phyloP scores from a whole-genome alignment of 2,797 vertebrate genomes.

The Florisuga fusca region DNA sequence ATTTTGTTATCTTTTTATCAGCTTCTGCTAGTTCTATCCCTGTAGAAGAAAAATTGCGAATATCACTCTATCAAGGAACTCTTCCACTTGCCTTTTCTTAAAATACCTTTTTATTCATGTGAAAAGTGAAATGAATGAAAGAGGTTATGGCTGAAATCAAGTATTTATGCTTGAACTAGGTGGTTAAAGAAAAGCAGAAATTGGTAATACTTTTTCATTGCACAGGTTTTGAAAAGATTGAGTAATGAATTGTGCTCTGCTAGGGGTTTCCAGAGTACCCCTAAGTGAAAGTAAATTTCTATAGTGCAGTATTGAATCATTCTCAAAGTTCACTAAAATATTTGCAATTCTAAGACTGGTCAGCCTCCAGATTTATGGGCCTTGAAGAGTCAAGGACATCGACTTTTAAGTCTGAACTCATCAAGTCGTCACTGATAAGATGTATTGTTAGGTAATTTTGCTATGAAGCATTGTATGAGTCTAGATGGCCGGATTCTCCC shows the following conservation, averaged over 20 bases:
- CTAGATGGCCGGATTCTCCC: neutral
- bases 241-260: neutral
- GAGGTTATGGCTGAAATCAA: slow-evolving; percentile 6
- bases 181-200: slow-evolving; percentile 10
- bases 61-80: slow-evolving; percentile 1
- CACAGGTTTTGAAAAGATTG: neutral
- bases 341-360: neutral
- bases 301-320: neutral
- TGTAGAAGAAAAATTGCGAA: neutral
- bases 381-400: neutral
- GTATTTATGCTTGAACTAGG: neutral
- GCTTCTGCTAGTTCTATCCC: neutral
- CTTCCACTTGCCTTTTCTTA: neutral
- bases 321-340: neutral
- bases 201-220: neutral
- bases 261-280: neutral
- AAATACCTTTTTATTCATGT: neutral
- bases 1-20: slow-evolving; percentile 26
- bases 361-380: neutral
- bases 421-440: neutral
- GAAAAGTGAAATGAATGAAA: slow-evolving; percentile 8
- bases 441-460: neutral
- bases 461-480: neutral
- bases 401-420: neutral
- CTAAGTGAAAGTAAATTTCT: neutral